phyloP scores from a whole-genome alignment of 2,113 vertebrate genomes.

The Furnarius figulus region DNA sequence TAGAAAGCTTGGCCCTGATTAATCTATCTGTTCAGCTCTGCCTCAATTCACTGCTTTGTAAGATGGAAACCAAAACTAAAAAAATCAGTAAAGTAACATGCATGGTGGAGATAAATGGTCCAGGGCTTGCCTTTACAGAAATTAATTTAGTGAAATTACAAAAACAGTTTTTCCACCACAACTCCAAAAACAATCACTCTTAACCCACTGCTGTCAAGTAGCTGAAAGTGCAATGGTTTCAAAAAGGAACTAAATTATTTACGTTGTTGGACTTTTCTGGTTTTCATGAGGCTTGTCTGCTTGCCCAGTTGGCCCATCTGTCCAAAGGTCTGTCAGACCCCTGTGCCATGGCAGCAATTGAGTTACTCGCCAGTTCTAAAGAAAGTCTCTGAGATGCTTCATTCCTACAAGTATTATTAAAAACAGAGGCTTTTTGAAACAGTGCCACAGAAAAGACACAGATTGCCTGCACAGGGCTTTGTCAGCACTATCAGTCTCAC shows the following conservation, averaged over 20 bases:
- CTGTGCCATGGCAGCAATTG: neutral
- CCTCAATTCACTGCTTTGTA: neutral
- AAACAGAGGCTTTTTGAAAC: neutral
- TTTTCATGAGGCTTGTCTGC: neutral
- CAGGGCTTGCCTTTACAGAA: neutral
- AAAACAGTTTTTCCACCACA: neutral
- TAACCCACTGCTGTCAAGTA: neutral
- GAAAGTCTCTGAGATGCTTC: neutral
- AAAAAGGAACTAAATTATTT: neutral
- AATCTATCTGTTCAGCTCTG: neutral
- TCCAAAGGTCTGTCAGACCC: neutral
- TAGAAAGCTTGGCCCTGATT: neutral
- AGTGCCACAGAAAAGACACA: neutral
- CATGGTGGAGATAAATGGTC: neutral
- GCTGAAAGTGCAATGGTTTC: neutral
- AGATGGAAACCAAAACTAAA: neutral
- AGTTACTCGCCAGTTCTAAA: neutral
- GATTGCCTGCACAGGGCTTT: neutral
- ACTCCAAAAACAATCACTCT: neutral
- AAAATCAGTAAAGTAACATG: neutral
- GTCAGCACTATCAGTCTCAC: accelerated
- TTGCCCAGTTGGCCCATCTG: neutral
- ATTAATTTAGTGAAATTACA: neutral
- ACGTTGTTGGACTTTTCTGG: neutral
- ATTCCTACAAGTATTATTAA: neutral